These are phyloP conservation scores for Nylanderia fulva DNA, from an alignment of 1,140 invertebrate genomes.

Conservation along the genomic window DNA sequence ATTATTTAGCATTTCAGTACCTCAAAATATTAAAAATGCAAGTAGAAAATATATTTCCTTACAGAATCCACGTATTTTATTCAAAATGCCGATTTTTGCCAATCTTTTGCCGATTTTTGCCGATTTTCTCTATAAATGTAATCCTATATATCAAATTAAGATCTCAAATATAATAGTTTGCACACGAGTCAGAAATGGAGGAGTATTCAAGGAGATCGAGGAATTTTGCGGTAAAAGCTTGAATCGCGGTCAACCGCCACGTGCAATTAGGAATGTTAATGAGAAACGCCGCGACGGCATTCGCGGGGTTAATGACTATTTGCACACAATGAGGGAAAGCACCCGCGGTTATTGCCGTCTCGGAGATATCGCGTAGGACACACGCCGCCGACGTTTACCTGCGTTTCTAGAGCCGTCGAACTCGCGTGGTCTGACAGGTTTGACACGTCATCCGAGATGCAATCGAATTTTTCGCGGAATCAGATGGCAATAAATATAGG, in stretches of 20 bases:
- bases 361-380: constrained; percentile 53
- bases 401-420: constrained; percentile 24
- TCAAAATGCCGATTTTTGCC: too few relatives aligned
- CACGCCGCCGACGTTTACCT: constrained; percentile 30
- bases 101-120: too few relatives aligned
- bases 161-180: not conserved
- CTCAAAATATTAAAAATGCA: too few relatives aligned
- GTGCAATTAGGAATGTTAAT: constrained; percentile 68
- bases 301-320: constrained; percentile 60
- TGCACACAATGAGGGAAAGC: constrained; percentile 59
- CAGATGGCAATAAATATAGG: not conserved
- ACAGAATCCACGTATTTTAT: not conserved
- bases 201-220: not conserved
- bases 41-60: too few relatives aligned
- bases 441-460: constrained; percentile 47
- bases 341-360: constrained; percentile 32
- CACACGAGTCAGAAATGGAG: not conserved
- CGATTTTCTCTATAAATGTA: not conserved
- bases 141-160: not conserved
- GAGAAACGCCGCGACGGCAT: constrained; percentile 37
- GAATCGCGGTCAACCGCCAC: not conserved
- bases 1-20: too few relatives aligned
- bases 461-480: constrained; percentile 1
- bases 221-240: not conserved
- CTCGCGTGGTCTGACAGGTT: constrained; percentile 10